Base-by-base conservation (phyloP, 2,888 invertebrate species). In the Torymus auratus region DNA sequence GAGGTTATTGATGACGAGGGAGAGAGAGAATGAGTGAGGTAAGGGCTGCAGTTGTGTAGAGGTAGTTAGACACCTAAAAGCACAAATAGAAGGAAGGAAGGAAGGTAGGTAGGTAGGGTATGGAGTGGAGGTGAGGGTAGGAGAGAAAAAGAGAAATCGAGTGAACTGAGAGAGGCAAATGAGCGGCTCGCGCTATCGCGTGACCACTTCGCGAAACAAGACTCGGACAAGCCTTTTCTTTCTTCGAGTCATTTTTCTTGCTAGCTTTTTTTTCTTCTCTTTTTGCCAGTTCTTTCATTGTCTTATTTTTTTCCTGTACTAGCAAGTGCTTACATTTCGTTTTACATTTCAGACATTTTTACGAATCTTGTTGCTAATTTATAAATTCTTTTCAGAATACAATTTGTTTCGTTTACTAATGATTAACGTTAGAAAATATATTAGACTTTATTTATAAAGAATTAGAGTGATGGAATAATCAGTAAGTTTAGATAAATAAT, bases 161-260 rank as follows among this genome's bases (percentile, higher is more conserved):
- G 73, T 15, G 53, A 15, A 10, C 52, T 23, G 10, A 23, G 72
- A 72, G 55, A 58, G 56, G 58, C 28, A 68, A 70, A 62, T 56
- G 56, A 64, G 64, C 50, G 41, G 68, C 60, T 58, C 41, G 52
- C 56, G 61, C 3, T 58, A 72, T 78, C 78, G 78, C 78, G 71
- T 78, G 78, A 78, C 72, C 67, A 71, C 78, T 67, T 71, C 20
- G 71, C 28, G 50, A 72, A 78, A 72, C 65, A 67, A 72, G 65
- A 67, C 65, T 53, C 60, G 67, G 53, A 41, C 64, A 20, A n/a
- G 28, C 52, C 20, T 23, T 55, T 23, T 65, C 23, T 50, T 20
- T 12, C 41, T 67, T 41, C 41, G 41, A 41, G 41, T 5, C 41
- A 41, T 41, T 41, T 14, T 74, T 56, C 17, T 50, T 56, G 20